Conservation (phyloP, 1,140 invertebrate genomes). For the Penaeus japonicus region DNA sequence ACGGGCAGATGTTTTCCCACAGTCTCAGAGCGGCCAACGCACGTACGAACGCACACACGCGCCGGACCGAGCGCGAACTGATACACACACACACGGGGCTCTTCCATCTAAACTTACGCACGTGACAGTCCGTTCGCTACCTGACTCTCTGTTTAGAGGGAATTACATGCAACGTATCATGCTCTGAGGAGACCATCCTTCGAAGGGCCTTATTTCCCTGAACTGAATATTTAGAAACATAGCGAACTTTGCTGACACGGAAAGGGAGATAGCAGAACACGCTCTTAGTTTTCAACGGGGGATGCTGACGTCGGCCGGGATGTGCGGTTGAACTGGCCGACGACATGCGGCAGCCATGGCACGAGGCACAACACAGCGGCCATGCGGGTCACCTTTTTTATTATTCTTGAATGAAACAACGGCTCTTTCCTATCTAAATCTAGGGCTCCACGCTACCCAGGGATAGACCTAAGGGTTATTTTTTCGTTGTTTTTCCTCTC, state of each 20-base stretch:
- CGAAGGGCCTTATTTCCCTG: neutral
- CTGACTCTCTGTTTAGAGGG: neutral
- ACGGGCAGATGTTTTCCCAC: conserved; percentile 57
- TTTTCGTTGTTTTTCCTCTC: no score
- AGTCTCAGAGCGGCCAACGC: conserved; percentile 34
- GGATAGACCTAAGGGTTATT: neutral
- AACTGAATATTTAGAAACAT: neutral
- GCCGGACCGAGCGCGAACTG: neutral
- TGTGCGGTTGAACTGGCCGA: neutral
- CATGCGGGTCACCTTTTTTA: conserved; percentile 43
- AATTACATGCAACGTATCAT: no score
- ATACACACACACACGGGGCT: neutral
- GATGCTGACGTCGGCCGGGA: neutral
- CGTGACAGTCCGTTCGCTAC: conserved; percentile 31
- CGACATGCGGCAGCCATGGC: conserved; percentile 27
- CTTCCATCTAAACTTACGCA: conserved; percentile 38
- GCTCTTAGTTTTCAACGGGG: neutral
- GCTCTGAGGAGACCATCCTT: no score
- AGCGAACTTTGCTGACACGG: no score
- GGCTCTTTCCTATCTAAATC: neutral
- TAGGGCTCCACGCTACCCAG: neutral
- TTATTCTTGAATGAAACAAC: conserved; percentile 20
- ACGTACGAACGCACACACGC: conserved; percentile 42
- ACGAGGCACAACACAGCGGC: conserved; percentile 41
- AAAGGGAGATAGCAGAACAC: neutral